Conservation (phyloP, 2,888 invertebrate genomes). For the Anthrax anthrax region DNA sequence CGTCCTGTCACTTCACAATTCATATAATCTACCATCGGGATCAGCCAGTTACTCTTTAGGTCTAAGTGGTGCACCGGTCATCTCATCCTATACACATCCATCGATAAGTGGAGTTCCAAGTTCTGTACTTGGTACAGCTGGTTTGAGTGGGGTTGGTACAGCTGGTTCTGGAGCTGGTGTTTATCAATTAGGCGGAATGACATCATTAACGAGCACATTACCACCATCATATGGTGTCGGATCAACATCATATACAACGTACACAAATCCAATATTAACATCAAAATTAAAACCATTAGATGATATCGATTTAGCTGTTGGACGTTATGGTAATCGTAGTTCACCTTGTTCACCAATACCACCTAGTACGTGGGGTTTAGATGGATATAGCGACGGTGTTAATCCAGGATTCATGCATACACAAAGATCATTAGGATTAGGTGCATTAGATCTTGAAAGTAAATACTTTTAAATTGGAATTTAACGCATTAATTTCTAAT, state of each 20-base stretch:
- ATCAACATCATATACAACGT: slow-evolving; percentile 40
- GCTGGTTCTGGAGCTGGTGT: slow-evolving; percentile 23
- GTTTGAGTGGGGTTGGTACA: slow-evolving; percentile 13
- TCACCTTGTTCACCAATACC: slow-evolving; percentile 52
- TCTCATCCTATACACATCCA: slow-evolving; percentile 29
- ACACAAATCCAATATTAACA: slow-evolving; percentile 51
- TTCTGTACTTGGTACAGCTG: slow-evolving; percentile 22
- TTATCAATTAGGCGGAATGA: slow-evolving; percentile 21
- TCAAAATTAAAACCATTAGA: slow-evolving; percentile 56
- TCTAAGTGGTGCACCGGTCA: slow-evolving; percentile 27
- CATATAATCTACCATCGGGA: slow-evolving; percentile 33
- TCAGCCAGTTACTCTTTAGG: slow-evolving; percentile 33
- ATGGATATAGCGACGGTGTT: slow-evolving; percentile 47
- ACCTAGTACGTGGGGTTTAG: slow-evolving; percentile 44
- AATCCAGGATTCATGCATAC: slow-evolving; percentile 44
- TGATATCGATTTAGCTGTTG: slow-evolving; percentile 52
- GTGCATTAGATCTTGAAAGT: slow-evolving; percentile 33
- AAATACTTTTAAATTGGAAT: slow-evolving; percentile 15
- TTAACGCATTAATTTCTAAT: background rate
- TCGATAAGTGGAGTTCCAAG: slow-evolving; percentile 26
- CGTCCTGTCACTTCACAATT: slow-evolving; percentile 37
- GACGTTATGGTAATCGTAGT: slow-evolving; percentile 44
- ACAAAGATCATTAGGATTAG: slow-evolving; percentile 42
- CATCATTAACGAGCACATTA: slow-evolving; percentile 25
- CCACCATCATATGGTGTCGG: slow-evolving; percentile 27